phyloP scores from a whole-genome alignment of 2,797 vertebrate genomes.

The Xiphorhynchus erythropygius region DNA sequence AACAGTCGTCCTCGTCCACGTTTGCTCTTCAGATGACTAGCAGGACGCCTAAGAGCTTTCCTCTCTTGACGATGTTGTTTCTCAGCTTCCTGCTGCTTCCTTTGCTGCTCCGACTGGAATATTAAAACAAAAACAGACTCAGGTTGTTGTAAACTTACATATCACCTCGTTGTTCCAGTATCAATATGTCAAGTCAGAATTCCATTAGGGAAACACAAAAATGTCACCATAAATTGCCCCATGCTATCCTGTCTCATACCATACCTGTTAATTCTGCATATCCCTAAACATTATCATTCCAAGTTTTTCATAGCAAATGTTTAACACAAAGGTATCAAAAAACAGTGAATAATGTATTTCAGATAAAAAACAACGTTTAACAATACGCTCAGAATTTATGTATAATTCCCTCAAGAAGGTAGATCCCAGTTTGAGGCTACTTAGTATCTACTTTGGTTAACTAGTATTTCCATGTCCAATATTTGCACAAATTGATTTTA shows the following conservation, averaged over 20 bases:
- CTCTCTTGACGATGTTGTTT: conserved; percentile 88
- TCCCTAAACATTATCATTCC: not conserved
- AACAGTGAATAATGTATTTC: not conserved
- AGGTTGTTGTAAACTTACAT: not conserved
- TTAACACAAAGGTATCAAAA: not conserved
- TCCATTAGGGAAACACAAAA: not conserved
- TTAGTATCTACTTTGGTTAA: not conserved
- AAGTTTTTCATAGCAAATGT: not conserved
- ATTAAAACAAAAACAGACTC: not conserved
- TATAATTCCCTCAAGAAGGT: not conserved
- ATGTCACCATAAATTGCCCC: not conserved
- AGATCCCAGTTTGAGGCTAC: not conserved
- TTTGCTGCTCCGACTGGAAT: conserved; percentile 87
- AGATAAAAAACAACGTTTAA: not conserved
- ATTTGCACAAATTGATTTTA: not conserved
- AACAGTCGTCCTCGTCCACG: conserved; percentile 63
- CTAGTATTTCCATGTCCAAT: not conserved
- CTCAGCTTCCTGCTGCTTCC: conserved; percentile 88
- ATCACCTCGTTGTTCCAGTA: not conserved
- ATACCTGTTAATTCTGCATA: not conserved
- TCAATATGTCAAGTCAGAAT: not conserved
- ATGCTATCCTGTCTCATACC: not conserved
- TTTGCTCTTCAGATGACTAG: conserved; percentile 84
- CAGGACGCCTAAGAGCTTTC: conserved; percentile 86
- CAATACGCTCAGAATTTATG: not conserved